Evolutionary conservation across 2,888 invertebrate species (phyloP), one percentile per base, ranked within the genome.

Genomic region (Calameuta filiformis): DNA sequence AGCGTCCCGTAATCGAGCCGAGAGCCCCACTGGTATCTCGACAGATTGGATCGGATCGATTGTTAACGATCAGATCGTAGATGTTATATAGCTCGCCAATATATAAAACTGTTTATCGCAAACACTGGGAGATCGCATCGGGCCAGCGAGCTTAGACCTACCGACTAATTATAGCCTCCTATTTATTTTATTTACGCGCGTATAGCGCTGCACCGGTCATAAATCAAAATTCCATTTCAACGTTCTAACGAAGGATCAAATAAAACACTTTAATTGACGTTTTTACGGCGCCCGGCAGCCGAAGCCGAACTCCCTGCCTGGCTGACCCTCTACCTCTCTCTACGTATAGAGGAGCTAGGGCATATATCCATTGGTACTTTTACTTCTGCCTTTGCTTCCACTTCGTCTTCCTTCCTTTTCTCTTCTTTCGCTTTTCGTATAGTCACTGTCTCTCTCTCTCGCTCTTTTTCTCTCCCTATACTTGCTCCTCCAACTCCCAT

Each of bases 161-260:
- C 85, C 86, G 86, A 89, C 89, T 91, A 91, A 91, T 91, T 91
- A 91, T 89, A 91, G 88, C 88, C 87, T 86, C 87, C 88, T 91
- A 91, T 91, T 91, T 91, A 90, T 90, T 91, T 91, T 89, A 90
- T 91, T 90, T 90, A 87, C 89, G 85, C 88, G 86, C 81, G 79
- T 81, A 77, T 77, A 73, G 78, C 75, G 83, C 84, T 83, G 85
- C 82, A 80, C 82, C 78, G 81, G 87, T 82, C 87, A 89, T 91
- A 91, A 91, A 91, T 91, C 91, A 91, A 91, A 91, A 91, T 91
- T 91, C 91, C 91, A 91, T 91, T 91, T 91, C 91, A 91, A 91
- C 91, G 91, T 91, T 91, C 91, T 91, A 91, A 91, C 91, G 91
- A 91, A 91, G 91, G 91, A 91, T 91, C 91, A 91, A 91, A 91